Percentiles rank a stretch among this genome's conserved stretches.
These are phyloP conservation scores for Urophycis tenuis DNA, from an alignment of 2,797 vertebrate species.

Conservation along the genomic window DNA sequence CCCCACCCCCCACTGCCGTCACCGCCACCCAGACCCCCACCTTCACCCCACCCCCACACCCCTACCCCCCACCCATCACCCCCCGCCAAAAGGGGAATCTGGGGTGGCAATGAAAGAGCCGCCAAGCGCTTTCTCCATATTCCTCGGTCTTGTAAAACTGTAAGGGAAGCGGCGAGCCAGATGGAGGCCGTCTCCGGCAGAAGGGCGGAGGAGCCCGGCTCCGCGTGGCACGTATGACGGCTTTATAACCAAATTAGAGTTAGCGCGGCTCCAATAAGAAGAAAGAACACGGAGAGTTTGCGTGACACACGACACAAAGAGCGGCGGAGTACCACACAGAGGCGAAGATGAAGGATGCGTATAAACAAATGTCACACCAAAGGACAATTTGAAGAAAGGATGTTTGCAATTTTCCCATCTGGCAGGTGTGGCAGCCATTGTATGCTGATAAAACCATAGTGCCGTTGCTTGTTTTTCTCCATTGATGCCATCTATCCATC, in stretches of 20 bases:
- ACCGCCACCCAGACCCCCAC: background rate
- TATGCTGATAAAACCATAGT: conserved; percentile 52
- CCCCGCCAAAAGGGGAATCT: no score
- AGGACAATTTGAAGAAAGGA: conserved; percentile 34
- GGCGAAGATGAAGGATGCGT: background rate
- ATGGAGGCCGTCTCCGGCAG: conserved; percentile 45
- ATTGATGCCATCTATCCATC: conserved; percentile 55
- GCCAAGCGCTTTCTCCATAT: conserved; percentile 59
- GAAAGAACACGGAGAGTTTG: background rate
- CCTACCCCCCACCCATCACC: no score
- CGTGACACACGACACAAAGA: background rate
- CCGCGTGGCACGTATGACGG: background rate
- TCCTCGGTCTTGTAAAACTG: conserved; percentile 48
- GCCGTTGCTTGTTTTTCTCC: conserved; percentile 44
- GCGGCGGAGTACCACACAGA: background rate
- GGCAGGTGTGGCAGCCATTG: conserved; percentile 33
- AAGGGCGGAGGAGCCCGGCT: conserved; percentile 10
- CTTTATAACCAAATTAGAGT: background rate
- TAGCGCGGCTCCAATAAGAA: background rate
- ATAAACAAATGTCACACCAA: conserved; percentile 9
- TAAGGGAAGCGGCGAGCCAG: conserved; percentile 62
- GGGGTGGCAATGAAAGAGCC: conserved; percentile 57
- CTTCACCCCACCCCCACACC: background rate
- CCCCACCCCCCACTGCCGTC: background rate
- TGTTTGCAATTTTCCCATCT: conserved; percentile 36